A percentile compares a stretch with the other conserved stretches of the same genome.
Conservation (phyloP, 2,797 vertebrate species). For the Cuniculus paca region DNA sequence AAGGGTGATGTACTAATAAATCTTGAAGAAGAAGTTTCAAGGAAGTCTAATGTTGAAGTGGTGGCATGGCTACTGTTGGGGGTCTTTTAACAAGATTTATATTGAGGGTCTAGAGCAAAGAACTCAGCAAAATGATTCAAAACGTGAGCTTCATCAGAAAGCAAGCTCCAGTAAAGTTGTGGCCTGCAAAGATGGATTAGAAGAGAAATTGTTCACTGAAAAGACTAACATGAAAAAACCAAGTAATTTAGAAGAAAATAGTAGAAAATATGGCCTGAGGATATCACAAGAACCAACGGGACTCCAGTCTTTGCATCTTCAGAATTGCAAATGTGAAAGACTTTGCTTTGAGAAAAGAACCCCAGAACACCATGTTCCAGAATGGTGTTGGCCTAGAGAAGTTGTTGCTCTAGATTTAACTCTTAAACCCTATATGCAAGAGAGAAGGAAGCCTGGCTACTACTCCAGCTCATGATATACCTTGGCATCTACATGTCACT, state of each 20-base stretch:
- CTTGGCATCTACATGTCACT: background rate
- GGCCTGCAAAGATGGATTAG: background rate
- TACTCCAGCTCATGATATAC: background rate
- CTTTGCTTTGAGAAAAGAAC: too few species aligned
- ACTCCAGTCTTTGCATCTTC: background rate
- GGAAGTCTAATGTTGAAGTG: background rate
- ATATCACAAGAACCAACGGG: background rate
- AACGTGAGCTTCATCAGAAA: background rate
- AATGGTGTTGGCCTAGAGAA: background rate
- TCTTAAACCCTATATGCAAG: background rate
- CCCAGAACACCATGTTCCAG: background rate
- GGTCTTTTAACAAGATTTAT: background rate
- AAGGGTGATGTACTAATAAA: background rate
- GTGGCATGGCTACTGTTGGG: background rate
- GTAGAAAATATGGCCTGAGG: background rate
- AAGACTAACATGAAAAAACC: too few species aligned
- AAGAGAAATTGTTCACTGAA: background rate
- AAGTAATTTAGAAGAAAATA: background rate
- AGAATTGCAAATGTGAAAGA: background rate
- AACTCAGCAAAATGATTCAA: background rate
- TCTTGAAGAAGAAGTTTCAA: background rate
- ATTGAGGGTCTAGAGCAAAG: background rate
- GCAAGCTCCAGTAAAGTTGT: background rate
- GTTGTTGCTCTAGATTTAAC: background rate
- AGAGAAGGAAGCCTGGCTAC: background rate